Conservation (phyloP, 1,140 invertebrate genomes). For the Potamilus streckersoni region DNA sequence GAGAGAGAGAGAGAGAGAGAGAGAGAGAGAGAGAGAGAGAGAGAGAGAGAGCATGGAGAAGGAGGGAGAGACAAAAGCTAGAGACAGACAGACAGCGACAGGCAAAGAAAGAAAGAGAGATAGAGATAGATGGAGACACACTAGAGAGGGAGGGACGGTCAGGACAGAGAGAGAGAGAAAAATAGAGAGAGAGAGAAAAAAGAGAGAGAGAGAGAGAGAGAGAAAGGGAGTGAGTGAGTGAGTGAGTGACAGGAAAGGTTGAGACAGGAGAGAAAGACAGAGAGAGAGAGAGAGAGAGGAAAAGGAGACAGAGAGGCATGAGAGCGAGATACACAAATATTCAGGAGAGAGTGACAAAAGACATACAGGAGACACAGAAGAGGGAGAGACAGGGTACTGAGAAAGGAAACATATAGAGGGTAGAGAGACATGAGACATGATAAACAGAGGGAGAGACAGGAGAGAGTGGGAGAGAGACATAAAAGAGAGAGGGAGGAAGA, state of each 20-base stretch:
- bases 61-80: not conserved
- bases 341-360: slow-evolving; percentile 1
- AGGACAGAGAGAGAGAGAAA: too few relatives aligned
- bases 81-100: not conserved
- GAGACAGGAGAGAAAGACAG: too few relatives aligned
- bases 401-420: not conserved
- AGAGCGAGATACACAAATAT: slow-evolving; percentile 2
- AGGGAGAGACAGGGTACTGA: not conserved
- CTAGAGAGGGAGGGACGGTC: not conserved
- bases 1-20: slow-evolving; percentile 16
- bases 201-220: too few relatives aligned
- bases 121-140: too few relatives aligned
- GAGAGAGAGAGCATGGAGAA: too few relatives aligned
- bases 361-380: slow-evolving; percentile 2
- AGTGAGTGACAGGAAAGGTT: not conserved
- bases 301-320: not conserved
- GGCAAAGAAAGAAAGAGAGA: not conserved
- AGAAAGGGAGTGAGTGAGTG: too few relatives aligned
- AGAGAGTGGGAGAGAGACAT: too few relatives aligned
- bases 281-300: slow-evolving; percentile 6
- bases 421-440: slow-evolving; percentile 1
- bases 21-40: slow-evolving; percentile 19
- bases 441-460: slow-evolving; percentile 14
- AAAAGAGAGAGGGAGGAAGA: slow-evolving; percentile 12
- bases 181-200: too few relatives aligned